Evolutionary conservation across 1,140 invertebrate species (phyloP), one percentile per base, ranked within the genome.

Genomic region (Holotrichia oblita): DNA sequence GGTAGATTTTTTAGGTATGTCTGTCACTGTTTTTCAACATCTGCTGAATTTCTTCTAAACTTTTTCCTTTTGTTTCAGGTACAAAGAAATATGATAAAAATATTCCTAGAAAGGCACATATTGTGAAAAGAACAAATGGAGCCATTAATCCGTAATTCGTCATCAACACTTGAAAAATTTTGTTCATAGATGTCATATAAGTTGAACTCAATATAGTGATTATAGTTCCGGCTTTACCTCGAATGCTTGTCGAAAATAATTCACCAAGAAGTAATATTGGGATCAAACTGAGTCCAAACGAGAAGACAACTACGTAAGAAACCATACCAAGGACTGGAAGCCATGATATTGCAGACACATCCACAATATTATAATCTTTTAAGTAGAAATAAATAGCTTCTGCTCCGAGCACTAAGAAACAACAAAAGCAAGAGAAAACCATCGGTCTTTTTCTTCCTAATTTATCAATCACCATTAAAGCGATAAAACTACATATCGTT

Each of bases 21-120:
- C 24, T 69, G n/a, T 20, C 17, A 34, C 40, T 74, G 0, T 84
- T 83, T 73, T 85, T 85, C 12, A 87, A 79, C 22, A 86, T 81
- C 24, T 84, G 91, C 83, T 96, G 94, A 82, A 98, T 97, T 84
- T 98, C 95, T 84, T 98, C 96, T 59, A 98, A 89, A 69, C 91
- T 95, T 83, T 93, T 94, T 6, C 96, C 96, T 84, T 95, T 93
- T 0, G 97, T 98, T 87, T 98, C 97, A 14, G 96, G 97, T 40
- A 98, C 93, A 80, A 91, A 93, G 74, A 93, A 86, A 79, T 93
- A 92, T 7, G 95, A 91, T 84, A 97, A 94, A 48, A 96, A 84
- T 41, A 96, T 84, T 17, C 94, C 94, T 6, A 93, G 44, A 9
- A 93, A 82, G 81, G 94, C 94, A 78, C 95, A 90, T 12, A 89